A percentile compares a stretch with the other conserved stretches of the same genome.
Evolutionary conservation across 2,113 vertebrate genomes (phyloP).

Genomic region (Sus scrofa): T2T-Sscrofa CM000826.6:139018501-139019000

Average conservation of each 20-base stretch:
- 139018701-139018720: background rate
- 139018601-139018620: background rate
- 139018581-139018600: background rate
- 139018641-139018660: background rate
- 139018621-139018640: background rate
- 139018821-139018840: background rate
- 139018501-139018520: background rate
- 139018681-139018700: background rate
- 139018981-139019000: background rate
- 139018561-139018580: background rate
- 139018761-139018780: background rate
- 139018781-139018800: background rate
- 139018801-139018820: slow-evolving; percentile 16
- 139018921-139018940: background rate
- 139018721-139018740: background rate
- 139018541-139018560: background rate
- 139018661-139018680: background rate
- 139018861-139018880: background rate
- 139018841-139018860: background rate
- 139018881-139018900: background rate
- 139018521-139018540: background rate
- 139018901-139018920: background rate
- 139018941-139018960: background rate
- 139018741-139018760: background rate
- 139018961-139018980: background rate